These are phyloP conservation scores for Dryomyza anilis DNA, from an alignment of 2,888 invertebrate species.

Conservation along the genomic window DNA sequence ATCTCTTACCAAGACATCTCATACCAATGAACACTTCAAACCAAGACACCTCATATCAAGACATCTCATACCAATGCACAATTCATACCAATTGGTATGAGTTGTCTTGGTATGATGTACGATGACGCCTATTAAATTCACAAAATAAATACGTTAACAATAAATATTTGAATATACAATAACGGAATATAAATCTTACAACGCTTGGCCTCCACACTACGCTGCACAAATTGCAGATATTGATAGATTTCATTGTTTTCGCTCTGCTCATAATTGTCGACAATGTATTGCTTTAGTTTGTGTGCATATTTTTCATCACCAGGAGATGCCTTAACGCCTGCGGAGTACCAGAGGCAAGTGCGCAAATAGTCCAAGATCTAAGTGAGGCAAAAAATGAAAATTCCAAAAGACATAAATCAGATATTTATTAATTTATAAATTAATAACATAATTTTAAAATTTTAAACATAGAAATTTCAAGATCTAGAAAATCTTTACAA, in stretches of 20 bases:
- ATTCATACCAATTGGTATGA: too few relatives aligned
- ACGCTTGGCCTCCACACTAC: constrained; percentile 70
- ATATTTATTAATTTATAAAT: neutral
- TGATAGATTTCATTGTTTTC: constrained; percentile 68
- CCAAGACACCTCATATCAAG: too few relatives aligned
- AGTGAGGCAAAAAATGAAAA: constrained; percentile 19
- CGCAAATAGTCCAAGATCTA: constrained; percentile 73
- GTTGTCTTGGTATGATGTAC: too few relatives aligned
- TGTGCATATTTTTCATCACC: constrained; percentile 65
- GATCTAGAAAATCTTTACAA: too few relatives aligned
- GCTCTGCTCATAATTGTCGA: constrained; percentile 63
- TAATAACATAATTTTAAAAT: too few relatives aligned
- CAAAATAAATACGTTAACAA: too few relatives aligned
- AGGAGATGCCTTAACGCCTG: constrained; percentile 69
- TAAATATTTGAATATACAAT: too few relatives aligned
- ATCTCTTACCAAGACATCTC: too few relatives aligned
- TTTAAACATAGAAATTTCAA: too few relatives aligned
- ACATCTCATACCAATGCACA: too few relatives aligned
- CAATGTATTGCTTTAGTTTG: constrained; percentile 70
- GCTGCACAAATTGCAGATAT: constrained; percentile 72
- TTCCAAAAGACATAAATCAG: neutral
- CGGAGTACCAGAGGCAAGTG: constrained; percentile 74
- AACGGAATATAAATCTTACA: constrained; percentile 66
- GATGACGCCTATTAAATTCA: too few relatives aligned
- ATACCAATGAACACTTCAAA: too few relatives aligned